phyloP scores from a whole-genome alignment of 2,113 vertebrate species.

The Alethe castanea region DNA sequence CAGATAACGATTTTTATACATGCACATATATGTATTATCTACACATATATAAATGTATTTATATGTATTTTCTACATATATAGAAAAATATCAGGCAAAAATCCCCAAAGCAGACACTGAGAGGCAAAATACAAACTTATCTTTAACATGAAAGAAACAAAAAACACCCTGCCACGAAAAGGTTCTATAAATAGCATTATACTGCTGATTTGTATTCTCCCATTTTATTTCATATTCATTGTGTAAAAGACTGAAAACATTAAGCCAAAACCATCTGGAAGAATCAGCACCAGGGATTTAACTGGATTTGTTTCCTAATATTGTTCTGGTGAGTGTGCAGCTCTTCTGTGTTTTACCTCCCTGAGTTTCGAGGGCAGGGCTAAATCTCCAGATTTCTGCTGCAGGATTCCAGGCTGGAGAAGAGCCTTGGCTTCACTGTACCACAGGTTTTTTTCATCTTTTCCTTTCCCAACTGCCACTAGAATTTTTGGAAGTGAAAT shows the following conservation, averaged over 20 bases:
- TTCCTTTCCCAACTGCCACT: background rate
- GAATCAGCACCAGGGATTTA: background rate
- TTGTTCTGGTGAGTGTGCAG: background rate
- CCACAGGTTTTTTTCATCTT: background rate
- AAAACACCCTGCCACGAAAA: background rate
- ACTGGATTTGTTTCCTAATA: background rate
- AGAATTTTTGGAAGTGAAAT: slow-evolving; percentile 5
- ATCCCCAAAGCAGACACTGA: background rate
- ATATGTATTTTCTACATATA: background rate
- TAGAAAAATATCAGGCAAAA: background rate
- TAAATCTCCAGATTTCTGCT: background rate
- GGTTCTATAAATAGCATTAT: background rate
- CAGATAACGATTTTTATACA: background rate
- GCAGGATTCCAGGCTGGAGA: background rate
- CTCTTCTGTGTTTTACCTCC: background rate
- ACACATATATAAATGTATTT: background rate
- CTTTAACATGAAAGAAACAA: background rate
- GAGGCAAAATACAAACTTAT: background rate
- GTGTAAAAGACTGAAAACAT: background rate
- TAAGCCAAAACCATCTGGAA: background rate
- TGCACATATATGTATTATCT: background rate
- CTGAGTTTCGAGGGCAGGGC: background rate
- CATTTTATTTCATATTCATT: background rate
- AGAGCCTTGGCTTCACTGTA: background rate
- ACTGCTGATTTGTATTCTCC: background rate